phyloP scores from a whole-genome alignment of 2,113 vertebrate genomes.

The Tapirus terrestris region DNA sequence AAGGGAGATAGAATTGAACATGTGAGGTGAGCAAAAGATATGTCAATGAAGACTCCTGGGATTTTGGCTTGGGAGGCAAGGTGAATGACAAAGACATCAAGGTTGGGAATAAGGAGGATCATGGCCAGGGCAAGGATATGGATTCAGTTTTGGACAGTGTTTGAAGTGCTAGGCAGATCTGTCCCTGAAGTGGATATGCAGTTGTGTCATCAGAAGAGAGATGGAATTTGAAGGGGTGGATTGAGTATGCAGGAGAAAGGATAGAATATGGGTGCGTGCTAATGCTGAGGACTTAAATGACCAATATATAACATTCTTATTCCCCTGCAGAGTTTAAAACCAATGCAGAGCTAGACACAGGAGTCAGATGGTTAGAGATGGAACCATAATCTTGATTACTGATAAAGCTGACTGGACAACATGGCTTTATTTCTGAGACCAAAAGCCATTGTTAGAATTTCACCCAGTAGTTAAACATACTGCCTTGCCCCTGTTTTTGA shows the following conservation, averaged over 20 bases:
- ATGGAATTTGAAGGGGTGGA: not conserved
- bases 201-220: not conserved
- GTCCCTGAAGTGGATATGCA: not conserved
- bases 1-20: not conserved
- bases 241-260: not conserved
- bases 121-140: not conserved
- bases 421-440: not conserved
- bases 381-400: not conserved
- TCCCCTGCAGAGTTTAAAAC: not conserved
- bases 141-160: not conserved
- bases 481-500: not conserved
- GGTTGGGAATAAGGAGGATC: not conserved
- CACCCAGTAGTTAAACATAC: not conserved
- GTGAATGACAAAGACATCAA: not conserved
- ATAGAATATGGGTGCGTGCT: not conserved
- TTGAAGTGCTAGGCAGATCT: not conserved
- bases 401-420: not conserved
- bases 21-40: not conserved
- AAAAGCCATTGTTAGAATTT: not conserved
- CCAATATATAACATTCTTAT: not conserved
- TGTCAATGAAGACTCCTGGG: not conserved
- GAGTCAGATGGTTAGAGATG: not conserved
- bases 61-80: not conserved
- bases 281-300: not conserved
- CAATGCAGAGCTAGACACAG: not conserved